Conservation (phyloP, 2,888 invertebrate species). For the Augiades crinisus region DNA sequence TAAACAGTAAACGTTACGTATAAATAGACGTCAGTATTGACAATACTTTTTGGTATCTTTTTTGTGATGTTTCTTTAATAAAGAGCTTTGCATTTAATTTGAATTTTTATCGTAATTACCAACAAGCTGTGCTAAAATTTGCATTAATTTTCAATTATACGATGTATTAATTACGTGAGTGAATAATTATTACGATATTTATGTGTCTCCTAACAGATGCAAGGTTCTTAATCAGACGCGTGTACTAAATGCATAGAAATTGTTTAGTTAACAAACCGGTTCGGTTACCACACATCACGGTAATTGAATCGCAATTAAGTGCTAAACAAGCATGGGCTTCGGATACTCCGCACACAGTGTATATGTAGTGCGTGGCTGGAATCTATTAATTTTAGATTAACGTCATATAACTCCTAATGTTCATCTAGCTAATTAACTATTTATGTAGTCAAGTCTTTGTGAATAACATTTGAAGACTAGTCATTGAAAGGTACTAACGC, state of each 20-base stretch:
- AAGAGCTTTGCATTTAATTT: too few species aligned
- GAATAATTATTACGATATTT: constrained; percentile 3
- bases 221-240: constrained; percentile 27
- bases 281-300: constrained; percentile 27
- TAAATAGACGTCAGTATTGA: neutral
- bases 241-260: constrained; percentile 33
- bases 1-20: neutral
- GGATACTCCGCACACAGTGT: neutral
- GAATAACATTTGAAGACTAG: too few species aligned
- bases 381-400: constrained; percentile 1
- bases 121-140: neutral
- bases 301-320: constrained; percentile 28
- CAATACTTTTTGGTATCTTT: too few species aligned
- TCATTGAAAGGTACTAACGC: too few species aligned
- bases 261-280: constrained; percentile 31
- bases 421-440: too few species aligned
- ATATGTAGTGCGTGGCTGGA: neutral
- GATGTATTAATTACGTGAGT: constrained; percentile 8
- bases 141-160: constrained; percentile 8
- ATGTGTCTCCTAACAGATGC: neutral
- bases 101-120: neutral
- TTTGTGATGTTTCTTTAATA: too few species aligned
- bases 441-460: too few species aligned
- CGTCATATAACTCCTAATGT: neutral
- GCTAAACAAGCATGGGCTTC: constrained; percentile 14